Base-by-base conservation (phyloP, 2,888 invertebrate genomes). In the Rhagium mordax region DNA sequence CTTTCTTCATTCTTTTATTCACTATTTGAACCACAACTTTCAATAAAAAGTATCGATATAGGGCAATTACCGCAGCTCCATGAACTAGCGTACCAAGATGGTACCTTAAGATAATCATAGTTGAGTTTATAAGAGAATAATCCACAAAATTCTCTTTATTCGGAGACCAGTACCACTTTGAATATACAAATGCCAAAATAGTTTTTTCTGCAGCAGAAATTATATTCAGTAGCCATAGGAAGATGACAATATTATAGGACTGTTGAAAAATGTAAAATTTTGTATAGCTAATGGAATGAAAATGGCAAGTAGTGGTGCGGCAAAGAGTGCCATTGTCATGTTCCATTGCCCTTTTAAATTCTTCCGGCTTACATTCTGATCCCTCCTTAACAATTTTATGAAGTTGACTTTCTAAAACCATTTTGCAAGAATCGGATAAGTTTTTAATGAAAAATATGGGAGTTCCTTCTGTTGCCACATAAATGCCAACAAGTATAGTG, bases 21-120 rank as follows among this genome's bases (percentile, higher is more conserved):
- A 59, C 27, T 16, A 27, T 4, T 1, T 59, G 8, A 33, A 15
- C 27, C 15, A 59, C 16, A 29, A 33, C 2, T 13, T 29, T 61
- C 21, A 61, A 4, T 13, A 47, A 20, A 10, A 61, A 18, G 61
- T 61, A 33, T 10, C 29, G n/a, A 18, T 61, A 61, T 16, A 61
- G 21, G 1, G 20, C 61, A 3, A 61, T 61, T n/a, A 61, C 2
- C 5, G 15, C 21, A 3, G 20, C 18, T 10, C 61, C 61, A 5
- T 20, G 5, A 5, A 18, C 15, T 4, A 61, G 20, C 1, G 61
- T 47, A 13, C 61, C 61, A 7, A 61, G 15, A 8, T 61, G 61
- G n/a, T 61, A 61, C 21, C 61, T 20, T 3, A 61, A 7, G n/a
- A 13, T 47, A 21, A 61, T 29, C 6, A 2, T 16, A 3, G 18